Evolutionary conservation across 1,140 invertebrate species (phyloP), one percentile per base, ranked within the genome.

Genomic region (Paraescarpia echinospica): DNA sequence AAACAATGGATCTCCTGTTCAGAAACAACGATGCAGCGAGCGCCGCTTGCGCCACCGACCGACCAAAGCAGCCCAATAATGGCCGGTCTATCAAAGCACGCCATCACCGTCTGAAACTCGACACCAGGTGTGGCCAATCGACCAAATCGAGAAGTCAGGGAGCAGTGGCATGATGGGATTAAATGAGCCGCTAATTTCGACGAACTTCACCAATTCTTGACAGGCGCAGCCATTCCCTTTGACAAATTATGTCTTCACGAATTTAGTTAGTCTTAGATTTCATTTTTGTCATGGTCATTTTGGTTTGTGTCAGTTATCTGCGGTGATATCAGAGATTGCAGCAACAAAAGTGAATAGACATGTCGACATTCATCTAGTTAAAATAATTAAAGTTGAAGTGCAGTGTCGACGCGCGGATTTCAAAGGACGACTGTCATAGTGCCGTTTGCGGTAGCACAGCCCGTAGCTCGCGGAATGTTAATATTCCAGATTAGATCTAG

Each of bases 301-400:
- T 77, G 59, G 59, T 77, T 27, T 77, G 59, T 18, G 59, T 18
- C 8, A 18, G 8, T 77, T 77, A 77, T 77, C 59, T 77, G 59
- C 59, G 14, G 59, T 18, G 59, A 77, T 77, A 77, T 77, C 59
- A 77, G 59, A 77, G 59, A 77, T 77, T 27, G 59, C 59, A 18
- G 59, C 59, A 18, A 77, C 59, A 77, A 77, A 77, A 18, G 18
- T 18, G 2, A 77, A 31, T 2, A 77, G 59, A 31, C 59, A 77
- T 77, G 59, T 77, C 59, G 59, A 77, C 59, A 77, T 77, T 77
- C 59, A 77, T 77, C 59, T 77, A 77, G 59, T 77, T 77, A 77
- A 77, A 77, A 77, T 77, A 77, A 77, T 77, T 77, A 77, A 77
- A 77, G 22, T 77, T 22, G 59, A 77, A 31, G 59, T 27, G 59